Percentiles rank a stretch among this genome's conserved stretches.
Evolutionary conservation across 1,140 invertebrate species (phyloP).

Genomic region (Adelges cooleyi): DNA sequence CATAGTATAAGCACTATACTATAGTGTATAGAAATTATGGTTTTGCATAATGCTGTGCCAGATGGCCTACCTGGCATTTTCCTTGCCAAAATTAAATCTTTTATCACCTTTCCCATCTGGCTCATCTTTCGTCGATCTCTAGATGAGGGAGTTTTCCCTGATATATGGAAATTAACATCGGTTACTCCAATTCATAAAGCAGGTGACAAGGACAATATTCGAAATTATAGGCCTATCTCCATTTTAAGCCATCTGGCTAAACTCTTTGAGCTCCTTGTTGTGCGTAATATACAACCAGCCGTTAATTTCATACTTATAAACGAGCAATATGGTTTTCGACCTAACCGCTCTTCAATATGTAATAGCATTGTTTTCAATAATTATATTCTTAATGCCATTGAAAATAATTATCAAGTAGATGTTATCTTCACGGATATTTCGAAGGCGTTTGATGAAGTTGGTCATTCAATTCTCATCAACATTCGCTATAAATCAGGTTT

Average conservation of each 20-base stretch:
- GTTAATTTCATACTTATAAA: neutral
- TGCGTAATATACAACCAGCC: neutral
- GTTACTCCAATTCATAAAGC: neutral
- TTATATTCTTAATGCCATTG: neutral
- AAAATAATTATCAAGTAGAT: conserved; percentile 31
- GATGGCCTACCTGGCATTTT: neutral
- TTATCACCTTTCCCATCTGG: neutral
- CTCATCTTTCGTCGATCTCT: neutral
- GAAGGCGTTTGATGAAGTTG: conserved; percentile 34
- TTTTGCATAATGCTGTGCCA: neutral
- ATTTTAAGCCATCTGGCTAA: neutral
- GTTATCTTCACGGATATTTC: conserved; percentile 34
- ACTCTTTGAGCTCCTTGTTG: neutral
- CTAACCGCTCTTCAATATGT: no score
- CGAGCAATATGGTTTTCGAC: no score
- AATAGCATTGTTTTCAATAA: no score
- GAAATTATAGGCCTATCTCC: neutral
- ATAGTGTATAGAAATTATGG: no score
- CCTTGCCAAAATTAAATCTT: no score
- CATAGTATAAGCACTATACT: no score
- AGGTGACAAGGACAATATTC: neutral
- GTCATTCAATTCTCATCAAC: no score
- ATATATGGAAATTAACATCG: neutral
- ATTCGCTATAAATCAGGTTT: no score
- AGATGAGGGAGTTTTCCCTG: conserved; percentile 9